Evolutionary conservation across 2,113 vertebrate genomes (phyloP).

Genomic region (Ochotona curzoniae): DNA sequence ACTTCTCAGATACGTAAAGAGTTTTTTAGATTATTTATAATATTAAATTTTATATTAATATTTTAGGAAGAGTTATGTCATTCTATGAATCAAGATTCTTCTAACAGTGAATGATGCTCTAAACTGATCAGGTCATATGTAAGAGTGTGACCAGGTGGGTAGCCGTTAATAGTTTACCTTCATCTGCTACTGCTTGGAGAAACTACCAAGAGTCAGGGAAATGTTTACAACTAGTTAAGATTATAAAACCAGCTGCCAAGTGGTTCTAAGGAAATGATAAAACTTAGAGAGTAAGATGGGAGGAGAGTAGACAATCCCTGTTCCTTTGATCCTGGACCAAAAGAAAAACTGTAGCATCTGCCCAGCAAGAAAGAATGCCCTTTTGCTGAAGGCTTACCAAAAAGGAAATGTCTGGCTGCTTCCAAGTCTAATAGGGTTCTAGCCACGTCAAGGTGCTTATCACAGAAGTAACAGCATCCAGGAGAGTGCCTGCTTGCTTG

Average conservation of each 20-base stretch:
- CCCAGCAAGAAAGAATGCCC: background rate
- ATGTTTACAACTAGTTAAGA: background rate
- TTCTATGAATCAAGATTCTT: background rate
- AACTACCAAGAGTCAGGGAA: background rate
- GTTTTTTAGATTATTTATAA: background rate
- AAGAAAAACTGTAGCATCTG: background rate
- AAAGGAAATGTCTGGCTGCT: background rate
- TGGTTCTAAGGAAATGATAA: background rate
- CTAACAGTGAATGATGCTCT: background rate
- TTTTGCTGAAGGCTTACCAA: background rate
- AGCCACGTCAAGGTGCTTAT: background rate
- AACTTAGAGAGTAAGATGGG: background rate
- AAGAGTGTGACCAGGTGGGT: background rate
- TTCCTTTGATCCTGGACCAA: background rate
- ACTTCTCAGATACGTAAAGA: background rate
- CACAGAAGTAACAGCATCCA: background rate
- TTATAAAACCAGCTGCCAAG: background rate
- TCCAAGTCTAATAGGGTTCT: constrained; percentile 12
- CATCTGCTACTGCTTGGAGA: background rate
- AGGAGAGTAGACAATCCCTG: background rate
- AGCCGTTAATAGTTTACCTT: background rate
- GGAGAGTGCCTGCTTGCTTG: background rate
- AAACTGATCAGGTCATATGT: no score
- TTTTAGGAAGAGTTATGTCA: background rate
- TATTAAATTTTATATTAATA: background rate